Evolutionary conservation across 2,797 vertebrate genomes (phyloP).

Genomic region (Sciurus carolinensis): DNA sequence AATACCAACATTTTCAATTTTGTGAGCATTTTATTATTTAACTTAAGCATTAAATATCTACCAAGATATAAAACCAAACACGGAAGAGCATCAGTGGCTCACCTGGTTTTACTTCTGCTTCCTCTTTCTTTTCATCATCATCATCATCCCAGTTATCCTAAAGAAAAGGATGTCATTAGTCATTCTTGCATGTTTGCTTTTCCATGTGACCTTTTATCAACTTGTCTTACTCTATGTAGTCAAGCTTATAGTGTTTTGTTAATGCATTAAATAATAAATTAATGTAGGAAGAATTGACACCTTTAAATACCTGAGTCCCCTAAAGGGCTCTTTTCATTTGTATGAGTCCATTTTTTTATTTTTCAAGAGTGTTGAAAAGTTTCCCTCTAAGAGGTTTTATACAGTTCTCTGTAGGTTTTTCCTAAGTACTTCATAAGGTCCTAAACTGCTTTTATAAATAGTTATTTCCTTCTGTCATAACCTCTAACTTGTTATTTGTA

Average conservation of each 20-base stretch:
- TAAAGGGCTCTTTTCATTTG: neutral
- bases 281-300: neutral
- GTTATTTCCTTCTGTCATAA: neutral
- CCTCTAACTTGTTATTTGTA: conserved; percentile 27
- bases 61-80: conserved; percentile 49
- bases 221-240: conserved; percentile 25
- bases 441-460: conserved; percentile 5
- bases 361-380: conserved; percentile 36
- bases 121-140: conserved; percentile 93
- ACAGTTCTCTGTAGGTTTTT: conserved; percentile 49
- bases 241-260: neutral
- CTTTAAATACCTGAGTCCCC: neutral
- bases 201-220: neutral
- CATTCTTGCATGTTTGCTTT: conserved; percentile 53
- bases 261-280: conserved; percentile 51
- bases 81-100: conserved; percentile 65
- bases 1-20: conserved; percentile 49
- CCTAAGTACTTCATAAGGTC: conserved; percentile 30
- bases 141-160: conserved; percentile 99
- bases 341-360: neutral
- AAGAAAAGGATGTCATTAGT: conserved; percentile 76
- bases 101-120: conserved; percentile 92
- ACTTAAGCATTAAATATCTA: conserved; percentile 36
- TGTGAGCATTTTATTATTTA: conserved; percentile 40
- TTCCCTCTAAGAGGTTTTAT: neutral